Evolutionary conservation across 2,888 invertebrate species (phyloP).

Genomic region (Netelia fuscicornis): DNA sequence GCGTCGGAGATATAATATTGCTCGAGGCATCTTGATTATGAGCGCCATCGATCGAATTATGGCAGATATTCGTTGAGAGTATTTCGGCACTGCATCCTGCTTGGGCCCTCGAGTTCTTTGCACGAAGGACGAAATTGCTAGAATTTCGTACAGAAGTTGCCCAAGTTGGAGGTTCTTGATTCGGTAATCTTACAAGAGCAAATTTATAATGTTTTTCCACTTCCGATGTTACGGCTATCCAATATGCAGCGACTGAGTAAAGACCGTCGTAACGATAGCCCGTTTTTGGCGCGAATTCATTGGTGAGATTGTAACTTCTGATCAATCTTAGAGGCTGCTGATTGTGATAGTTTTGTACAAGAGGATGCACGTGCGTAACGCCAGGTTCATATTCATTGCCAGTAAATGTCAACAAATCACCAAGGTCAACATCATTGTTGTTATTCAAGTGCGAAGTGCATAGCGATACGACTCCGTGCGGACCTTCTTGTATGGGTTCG

Average conservation of each 20-base stretch:
- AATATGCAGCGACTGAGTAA: conserved; percentile 77
- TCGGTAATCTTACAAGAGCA: conserved; percentile 75
- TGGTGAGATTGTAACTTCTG: conserved; percentile 79
- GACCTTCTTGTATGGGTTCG: conserved; percentile 77
- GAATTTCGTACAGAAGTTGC: conserved; percentile 15
- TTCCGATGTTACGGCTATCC: conserved; percentile 77
- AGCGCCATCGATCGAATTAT: background rate
- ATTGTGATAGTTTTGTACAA: conserved; percentile 77
- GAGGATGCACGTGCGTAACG: conserved; percentile 70
- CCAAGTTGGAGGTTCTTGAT: conserved; percentile 78
- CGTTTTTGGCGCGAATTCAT: conserved; percentile 81
- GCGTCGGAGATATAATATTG: background rate
- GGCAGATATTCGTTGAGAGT: conserved; percentile 27
- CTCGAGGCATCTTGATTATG: background rate
- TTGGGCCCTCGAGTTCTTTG: conserved; percentile 9
- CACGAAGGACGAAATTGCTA: background rate
- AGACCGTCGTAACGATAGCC: conserved; percentile 82
- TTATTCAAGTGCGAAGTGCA: conserved; percentile 77
- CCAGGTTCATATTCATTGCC: conserved; percentile 71
- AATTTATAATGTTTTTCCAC: conserved; percentile 78
- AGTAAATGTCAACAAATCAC: conserved; percentile 79
- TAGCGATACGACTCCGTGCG: conserved; percentile 79
- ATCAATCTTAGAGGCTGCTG: conserved; percentile 80
- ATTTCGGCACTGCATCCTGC: conserved; percentile 13
- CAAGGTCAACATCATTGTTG: conserved; percentile 79